Evolutionary conservation across 2,888 invertebrate genomes (phyloP), one percentile per base, ranked within the genome.

Genomic region (Sisyra terminalis): DNA sequence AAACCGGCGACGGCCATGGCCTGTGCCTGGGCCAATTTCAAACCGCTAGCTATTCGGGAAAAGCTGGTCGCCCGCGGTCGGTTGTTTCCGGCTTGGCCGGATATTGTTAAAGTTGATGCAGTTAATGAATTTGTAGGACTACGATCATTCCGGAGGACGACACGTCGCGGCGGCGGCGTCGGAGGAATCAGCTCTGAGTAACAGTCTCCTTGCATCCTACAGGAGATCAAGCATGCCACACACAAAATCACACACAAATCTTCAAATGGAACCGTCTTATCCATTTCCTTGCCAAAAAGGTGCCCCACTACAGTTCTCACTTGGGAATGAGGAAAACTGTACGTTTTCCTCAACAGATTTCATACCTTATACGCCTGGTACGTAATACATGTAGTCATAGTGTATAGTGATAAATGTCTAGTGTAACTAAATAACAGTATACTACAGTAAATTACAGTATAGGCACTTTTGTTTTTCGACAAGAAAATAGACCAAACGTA

Each of bases 1-100:
- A 78, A 73, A 49, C 78, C 76, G 47, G 78, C 75, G 47, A 73
- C 72, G 47, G 78, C 78, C 71, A 80, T 77, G 45, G 78, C 78
- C 64, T 78, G 75, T 43, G 72, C 71, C 62, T 79, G 78, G 49
- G 78, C 78, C 52, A 79, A 64, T 58, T 75, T 76, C 49, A 81
- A 65, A 45, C 79, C 79, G 55, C 75, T 75, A 46, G 77, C 78
- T 50, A 79, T 70, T 55, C 66, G 75, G 58, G 64, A 70, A 57
- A 64, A 63, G 60, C 58, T 62, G 54, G 58, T 58, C 49, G 18
- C 46, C 44, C 43, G 46, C 36, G 34, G 41, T 18, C 40, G 29
- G 15, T 40, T 30, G 24, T 29, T 30, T 8, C 30, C 40, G 11
- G 15, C 18, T 11, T 18, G 11, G 34, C 39, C 31, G 36, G 29